Percentiles rank a stretch among this genome's conserved stretches.
Conservation (phyloP, 1,140 invertebrate genomes). For the Oncopodura yosiiana region DNA sequence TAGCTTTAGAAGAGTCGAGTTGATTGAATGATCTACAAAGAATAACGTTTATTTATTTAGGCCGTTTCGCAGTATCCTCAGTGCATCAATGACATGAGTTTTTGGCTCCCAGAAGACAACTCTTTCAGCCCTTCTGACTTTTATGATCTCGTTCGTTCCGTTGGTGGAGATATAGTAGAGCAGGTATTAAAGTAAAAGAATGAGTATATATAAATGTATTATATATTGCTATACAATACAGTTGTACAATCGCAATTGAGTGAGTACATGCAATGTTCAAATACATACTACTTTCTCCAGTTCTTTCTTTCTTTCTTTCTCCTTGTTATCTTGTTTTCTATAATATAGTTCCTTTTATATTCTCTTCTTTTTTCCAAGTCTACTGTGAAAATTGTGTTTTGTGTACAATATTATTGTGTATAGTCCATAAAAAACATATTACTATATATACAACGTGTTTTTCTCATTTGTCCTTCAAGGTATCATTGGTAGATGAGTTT, state of each 20-base stretch:
- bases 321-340: neutral
- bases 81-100: conserved; percentile 88
- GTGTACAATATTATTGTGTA: neutral
- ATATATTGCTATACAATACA: too few species aligned
- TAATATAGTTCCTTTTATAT: neutral
- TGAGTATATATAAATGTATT: too few species aligned
- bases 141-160: conserved; percentile 79
- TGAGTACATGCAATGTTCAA: too few species aligned
- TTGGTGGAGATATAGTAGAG: conserved; percentile 85
- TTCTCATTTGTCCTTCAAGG: conserved; percentile 47
- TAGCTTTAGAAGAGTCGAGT: too few species aligned
- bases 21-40: neutral
- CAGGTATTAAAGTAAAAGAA: too few species aligned
- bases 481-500: conserved; percentile 78
- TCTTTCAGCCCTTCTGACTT: conserved; percentile 76
- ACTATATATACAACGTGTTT: neutral
- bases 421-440: neutral
- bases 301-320: conserved; percentile 14
- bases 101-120: conserved; percentile 72
- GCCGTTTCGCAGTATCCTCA: conserved; percentile 79
- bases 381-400: neutral
- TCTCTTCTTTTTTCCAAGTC: neutral
- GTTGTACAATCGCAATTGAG: too few species aligned
- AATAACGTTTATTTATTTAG: conserved; percentile 50
- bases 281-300: neutral